Evolutionary conservation across 2,888 invertebrate species (phyloP), one percentile per base, ranked within the genome.

Genomic region (Drosophila leonis): DNA sequence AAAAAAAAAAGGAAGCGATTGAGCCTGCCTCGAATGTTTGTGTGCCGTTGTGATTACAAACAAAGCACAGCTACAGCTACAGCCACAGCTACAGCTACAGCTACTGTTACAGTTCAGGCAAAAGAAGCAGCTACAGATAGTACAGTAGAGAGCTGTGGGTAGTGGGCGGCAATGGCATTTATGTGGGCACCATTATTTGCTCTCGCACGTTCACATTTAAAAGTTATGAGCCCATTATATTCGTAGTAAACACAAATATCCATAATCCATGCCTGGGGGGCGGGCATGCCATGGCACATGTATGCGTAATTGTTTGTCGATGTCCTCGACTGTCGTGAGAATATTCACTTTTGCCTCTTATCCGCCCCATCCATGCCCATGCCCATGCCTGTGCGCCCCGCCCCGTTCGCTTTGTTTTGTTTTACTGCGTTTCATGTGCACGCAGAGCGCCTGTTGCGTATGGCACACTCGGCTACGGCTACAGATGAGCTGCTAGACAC

Each of bases 101-200:
- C 12, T 35, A 3, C 24, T 24, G 24, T 24, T 24, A 24, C 24
- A 24, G 24, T 24, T 4, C 10, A 4, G 49, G 52, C 52, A 20
- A 49, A 33, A 33, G 20, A 62, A 33, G 29, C 35, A 1, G 44
- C 13, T 31, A 51, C 42, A 63, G 29, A 55, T 51, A n/a, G n/a
- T n/a, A 63, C 37, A 65, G 44, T 12, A 20, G 18, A 18, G 10
- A 15, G 20, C 18, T n/a, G 20, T n/a, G 20, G 15, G 54, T 20
- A 29, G 42, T 24, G 33, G 35, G 63, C 52, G 33, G 31, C n/a
- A 55, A 42, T 70, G 65, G 7, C 82, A 69, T 72, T 82, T 77
- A 90, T 89, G 83, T 80, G 90, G 89, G 89, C 85, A 83, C 90
- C 90, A 80, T 80, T 89, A 90, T 89, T 89, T 89, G 75, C 82